Conservation (phyloP, 2,797 vertebrate species). For the Labeo calbasu region DNA sequence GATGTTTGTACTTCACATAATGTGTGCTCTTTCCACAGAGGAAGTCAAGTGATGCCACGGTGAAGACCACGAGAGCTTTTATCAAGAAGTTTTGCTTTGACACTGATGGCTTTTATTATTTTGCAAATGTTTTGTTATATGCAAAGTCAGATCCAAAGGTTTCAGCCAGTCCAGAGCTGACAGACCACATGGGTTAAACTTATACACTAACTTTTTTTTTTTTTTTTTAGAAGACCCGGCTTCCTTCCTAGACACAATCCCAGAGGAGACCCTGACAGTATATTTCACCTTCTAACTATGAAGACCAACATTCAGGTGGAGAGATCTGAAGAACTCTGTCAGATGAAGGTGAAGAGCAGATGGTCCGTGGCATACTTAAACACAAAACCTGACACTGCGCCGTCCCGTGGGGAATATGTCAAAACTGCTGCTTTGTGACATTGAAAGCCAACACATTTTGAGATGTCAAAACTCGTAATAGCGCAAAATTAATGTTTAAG, state of each 20-base stretch:
- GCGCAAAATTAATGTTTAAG: not conserved
- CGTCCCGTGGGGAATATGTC: not conserved
- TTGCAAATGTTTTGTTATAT: not conserved
- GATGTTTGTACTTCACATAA: slow-evolving; percentile 2
- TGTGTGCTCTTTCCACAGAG: slow-evolving; percentile 11
- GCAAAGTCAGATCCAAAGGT: not conserved
- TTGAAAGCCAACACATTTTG: not conserved
- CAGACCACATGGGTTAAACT: not conserved
- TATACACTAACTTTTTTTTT: not conserved
- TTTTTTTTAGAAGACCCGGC: not conserved
- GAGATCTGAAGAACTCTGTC: slow-evolving; percentile 14
- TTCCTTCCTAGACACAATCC: not conserved
- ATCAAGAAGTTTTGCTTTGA: not conserved
- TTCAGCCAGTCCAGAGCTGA: not conserved
- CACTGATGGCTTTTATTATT: not conserved
- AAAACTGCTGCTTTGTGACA: slow-evolving; percentile 20
- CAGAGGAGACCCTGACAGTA: not conserved
- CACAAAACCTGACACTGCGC: not conserved
- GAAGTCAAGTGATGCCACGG: not conserved
- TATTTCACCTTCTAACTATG: slow-evolving; percentile 7
- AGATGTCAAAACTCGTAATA: not conserved
- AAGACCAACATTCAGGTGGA: not conserved
- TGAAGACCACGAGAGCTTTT: not conserved
- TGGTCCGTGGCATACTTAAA: slow-evolving; percentile 27
- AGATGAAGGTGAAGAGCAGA: slow-evolving; percentile 32